A percentile compares a stretch with the other conserved stretches of the same genome.
Conservation (phyloP, 2,888 invertebrate species). For the Cenopis cana region DNA sequence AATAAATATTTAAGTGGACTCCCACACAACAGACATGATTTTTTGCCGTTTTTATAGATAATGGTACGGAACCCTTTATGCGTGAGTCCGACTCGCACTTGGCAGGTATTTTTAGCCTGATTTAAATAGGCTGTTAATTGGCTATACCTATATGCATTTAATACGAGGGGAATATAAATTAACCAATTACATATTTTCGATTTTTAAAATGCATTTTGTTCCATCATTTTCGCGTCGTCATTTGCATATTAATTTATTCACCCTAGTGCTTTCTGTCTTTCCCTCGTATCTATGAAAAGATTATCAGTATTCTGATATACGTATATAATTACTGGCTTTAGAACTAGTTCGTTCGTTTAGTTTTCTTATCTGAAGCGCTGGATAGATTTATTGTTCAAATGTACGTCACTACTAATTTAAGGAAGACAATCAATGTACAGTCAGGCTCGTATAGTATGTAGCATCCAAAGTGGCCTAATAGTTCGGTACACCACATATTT, state of each 20-base stretch:
- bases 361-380: constrained; percentile 1
- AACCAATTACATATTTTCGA: background rate
- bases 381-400: background rate
- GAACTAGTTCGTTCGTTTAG: background rate
- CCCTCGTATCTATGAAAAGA: constrained; percentile 7
- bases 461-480: too few species aligned
- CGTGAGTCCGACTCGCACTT: too few species aligned
- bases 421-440: background rate
- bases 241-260: constrained; percentile 41
- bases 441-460: too few species aligned
- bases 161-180: background rate
- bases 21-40: too few species aligned
- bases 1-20: too few species aligned
- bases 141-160: background rate
- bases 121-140: background rate
- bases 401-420: background rate
- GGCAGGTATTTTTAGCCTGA: too few species aligned
- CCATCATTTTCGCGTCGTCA: constrained; percentile 29
- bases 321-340: constrained; percentile 15
- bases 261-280: constrained; percentile 20
- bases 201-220: constrained; percentile 34
- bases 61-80: too few species aligned
- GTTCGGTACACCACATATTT: too few species aligned
- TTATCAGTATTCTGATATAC: constrained; percentile 8
- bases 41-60: too few species aligned